phyloP scores from a whole-genome alignment of 2,888 invertebrate genomes.

The Dicyrtoma fusca region DNA sequence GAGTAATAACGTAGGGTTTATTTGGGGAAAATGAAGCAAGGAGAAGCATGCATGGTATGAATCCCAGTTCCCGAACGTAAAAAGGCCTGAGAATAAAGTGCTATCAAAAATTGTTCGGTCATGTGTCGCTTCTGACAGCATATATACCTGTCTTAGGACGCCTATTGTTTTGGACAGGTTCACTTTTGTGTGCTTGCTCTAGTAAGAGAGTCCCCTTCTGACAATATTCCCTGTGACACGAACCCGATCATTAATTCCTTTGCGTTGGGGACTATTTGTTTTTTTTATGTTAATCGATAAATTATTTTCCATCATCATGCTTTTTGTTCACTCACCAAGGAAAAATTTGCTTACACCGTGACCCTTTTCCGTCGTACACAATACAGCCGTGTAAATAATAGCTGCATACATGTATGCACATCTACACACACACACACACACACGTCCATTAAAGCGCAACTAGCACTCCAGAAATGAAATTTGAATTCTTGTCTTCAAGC shows the following conservation, averaged over 20 bases:
- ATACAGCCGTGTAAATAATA: background rate
- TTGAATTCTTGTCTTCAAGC: too few species aligned
- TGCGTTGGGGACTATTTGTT: constrained; percentile 41
- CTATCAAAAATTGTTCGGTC: constrained; percentile 26
- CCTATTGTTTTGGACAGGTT: constrained; percentile 31
- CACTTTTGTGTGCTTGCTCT: background rate
- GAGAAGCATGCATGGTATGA: background rate
- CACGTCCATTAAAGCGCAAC: too few species aligned
- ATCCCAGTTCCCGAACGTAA: background rate
- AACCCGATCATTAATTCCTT: constrained; percentile 43
- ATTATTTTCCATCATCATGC: constrained; percentile 44
- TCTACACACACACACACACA: background rate
- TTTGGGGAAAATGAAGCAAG: too few species aligned
- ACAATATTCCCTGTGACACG: constrained; percentile 25
- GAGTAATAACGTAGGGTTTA: background rate
- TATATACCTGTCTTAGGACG: constrained; percentile 5
- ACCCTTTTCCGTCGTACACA: constrained; percentile 8
- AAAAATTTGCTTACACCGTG: constrained; percentile 25
- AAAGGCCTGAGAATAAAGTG: constrained; percentile 11
- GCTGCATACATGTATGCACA: background rate
- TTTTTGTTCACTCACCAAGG: constrained; percentile 32
- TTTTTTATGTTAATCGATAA: constrained; percentile 41
- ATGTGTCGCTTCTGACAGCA: constrained; percentile 25
- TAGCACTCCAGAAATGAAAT: too few species aligned
- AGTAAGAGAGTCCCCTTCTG: constrained; percentile 22